Conservation (phyloP, 2,888 invertebrate genomes). For the Campaea margaritaria region DNA sequence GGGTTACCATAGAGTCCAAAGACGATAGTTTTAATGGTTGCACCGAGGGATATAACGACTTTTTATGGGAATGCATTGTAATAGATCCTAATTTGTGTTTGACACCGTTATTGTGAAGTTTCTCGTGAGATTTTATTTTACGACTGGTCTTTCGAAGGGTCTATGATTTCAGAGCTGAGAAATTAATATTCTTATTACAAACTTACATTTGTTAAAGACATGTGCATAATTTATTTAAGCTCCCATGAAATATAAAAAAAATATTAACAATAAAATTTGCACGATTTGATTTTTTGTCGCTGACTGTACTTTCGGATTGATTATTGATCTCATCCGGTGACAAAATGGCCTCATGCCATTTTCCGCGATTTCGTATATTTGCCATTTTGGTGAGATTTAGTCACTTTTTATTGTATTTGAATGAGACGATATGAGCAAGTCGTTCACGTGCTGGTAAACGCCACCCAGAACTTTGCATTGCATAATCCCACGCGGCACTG, state of each 20-base stretch:
- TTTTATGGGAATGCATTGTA: conserved; percentile 39
- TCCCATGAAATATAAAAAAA: no score
- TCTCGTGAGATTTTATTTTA: conserved; percentile 51
- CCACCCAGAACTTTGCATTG: no score
- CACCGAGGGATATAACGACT: conserved; percentile 33
- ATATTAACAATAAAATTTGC: no score
- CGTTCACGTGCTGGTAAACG: no score
- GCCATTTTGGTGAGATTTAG: no score
- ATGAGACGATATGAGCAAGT: no score
- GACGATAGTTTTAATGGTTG: conserved; percentile 59
- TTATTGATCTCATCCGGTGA: background rate
- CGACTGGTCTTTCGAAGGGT: conserved; percentile 22
- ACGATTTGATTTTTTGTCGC: no score
- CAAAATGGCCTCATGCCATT: no score
- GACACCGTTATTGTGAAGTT: conserved; percentile 40
- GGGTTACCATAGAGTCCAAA: conserved; percentile 43
- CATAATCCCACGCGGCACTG: no score
- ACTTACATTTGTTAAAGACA: background rate
- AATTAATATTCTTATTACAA: background rate
- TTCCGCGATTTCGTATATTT: no score
- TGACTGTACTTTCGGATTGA: no score
- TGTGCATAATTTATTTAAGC: background rate
- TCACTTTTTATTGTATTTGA: no score
- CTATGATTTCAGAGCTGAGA: background rate
- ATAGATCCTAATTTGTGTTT: conserved; percentile 52